Conservation (phyloP, 2,888 invertebrate species). For the Ganaspis brasiliensis region DNA sequence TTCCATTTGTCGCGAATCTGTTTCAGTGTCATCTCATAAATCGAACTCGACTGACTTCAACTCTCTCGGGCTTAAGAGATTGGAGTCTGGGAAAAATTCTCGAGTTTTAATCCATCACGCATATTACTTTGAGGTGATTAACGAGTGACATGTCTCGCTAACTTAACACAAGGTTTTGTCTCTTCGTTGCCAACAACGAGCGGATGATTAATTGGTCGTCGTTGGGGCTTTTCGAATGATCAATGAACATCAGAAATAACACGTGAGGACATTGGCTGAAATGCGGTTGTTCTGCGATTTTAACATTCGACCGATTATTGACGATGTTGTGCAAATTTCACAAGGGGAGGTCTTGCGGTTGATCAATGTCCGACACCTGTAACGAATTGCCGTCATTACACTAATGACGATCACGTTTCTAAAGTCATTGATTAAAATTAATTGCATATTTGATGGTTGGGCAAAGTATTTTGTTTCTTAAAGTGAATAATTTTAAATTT, state of each 20-base stretch:
- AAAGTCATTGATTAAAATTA: no score
- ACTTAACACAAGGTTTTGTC: slow-evolving; percentile 22
- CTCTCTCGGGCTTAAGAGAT: slow-evolving; percentile 10
- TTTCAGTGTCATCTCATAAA: slow-evolving; percentile 32
- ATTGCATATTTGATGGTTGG: no score
- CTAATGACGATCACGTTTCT: no score
- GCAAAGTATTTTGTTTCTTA: no score
- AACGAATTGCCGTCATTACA: no score
- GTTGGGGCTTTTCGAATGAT: slow-evolving; percentile 18
- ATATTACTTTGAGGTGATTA: slow-evolving; percentile 23
- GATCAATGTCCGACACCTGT: background rate
- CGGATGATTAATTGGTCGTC: slow-evolving; percentile 27
- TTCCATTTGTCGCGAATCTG: slow-evolving; percentile 30
- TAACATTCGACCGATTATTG: slow-evolving; percentile 34
- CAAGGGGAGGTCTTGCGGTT: slow-evolving; percentile 2
- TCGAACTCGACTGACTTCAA: background rate
- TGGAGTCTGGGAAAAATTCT: background rate
- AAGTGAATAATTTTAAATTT: no score
- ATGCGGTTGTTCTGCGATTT: slow-evolving; percentile 33
- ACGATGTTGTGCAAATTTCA: slow-evolving; percentile 7
- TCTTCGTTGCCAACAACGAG: background rate
- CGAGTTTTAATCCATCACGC: slow-evolving; percentile 41
- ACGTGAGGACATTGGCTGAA: background rate
- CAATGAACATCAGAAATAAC: slow-evolving; percentile 33
- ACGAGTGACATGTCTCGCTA: slow-evolving; percentile 27